Conservation (phyloP, 2,888 invertebrate genomes). For the Oxycera nigricornis region DNA sequence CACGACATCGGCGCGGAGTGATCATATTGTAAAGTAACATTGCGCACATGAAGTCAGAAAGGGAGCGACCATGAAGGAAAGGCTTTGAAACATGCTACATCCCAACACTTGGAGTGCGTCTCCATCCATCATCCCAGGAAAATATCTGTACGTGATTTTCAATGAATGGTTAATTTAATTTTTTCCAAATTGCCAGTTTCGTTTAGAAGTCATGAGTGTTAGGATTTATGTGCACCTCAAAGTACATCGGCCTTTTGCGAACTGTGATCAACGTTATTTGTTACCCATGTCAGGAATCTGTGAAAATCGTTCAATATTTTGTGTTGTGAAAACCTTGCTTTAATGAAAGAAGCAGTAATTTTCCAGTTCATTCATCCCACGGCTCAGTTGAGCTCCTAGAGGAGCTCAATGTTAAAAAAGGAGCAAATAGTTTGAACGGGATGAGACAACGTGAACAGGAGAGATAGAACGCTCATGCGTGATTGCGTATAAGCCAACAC, state of each 20-base stretch:
- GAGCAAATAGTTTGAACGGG: constrained; percentile 22
- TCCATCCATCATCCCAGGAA: constrained; percentile 22
- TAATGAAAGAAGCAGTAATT: not conserved
- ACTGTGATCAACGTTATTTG: not conserved
- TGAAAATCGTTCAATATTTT: not conserved
- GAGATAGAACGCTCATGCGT: constrained; percentile 43
- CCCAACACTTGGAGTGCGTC: constrained; percentile 13
- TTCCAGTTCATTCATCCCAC: constrained; percentile 28
- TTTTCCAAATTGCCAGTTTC: not conserved
- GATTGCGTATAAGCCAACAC: constrained; percentile 39
- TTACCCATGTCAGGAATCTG: too few relatives aligned
- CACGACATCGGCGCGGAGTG: not conserved
- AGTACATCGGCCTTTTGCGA: too few relatives aligned
- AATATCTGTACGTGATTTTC: constrained; percentile 22
- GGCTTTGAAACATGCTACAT: constrained; percentile 10
- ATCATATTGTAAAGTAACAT: not conserved
- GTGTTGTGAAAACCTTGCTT: not conserved
- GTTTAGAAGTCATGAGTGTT: not conserved
- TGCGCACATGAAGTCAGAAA: not conserved
- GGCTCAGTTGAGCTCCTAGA: constrained; percentile 31
- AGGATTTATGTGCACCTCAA: too few relatives aligned
- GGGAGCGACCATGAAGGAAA: not conserved
- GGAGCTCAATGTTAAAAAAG: constrained; percentile 24
- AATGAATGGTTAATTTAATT: not conserved
- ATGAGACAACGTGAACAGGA: not conserved